phyloP scores from a whole-genome alignment of 2,797 vertebrate genomes.

The Danionella dracula region DNA sequence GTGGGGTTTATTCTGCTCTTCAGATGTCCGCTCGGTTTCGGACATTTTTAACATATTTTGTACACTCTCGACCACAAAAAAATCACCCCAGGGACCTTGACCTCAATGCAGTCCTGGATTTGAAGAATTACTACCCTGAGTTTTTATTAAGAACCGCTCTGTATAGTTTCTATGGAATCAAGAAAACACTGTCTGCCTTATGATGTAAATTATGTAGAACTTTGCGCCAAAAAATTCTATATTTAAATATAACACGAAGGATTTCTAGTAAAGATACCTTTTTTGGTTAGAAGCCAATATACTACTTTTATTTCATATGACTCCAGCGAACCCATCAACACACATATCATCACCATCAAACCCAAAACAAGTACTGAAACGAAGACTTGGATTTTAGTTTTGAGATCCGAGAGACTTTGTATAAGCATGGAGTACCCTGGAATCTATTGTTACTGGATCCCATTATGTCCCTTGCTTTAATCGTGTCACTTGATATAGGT shows the following conservation, averaged over 20 bases:
- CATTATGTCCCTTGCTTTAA: constrained; percentile 48
- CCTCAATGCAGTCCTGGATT: too few species aligned
- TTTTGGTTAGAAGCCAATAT: background rate
- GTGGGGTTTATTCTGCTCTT: too few species aligned
- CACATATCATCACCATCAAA: background rate
- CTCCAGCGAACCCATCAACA: background rate
- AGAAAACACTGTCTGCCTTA: too few species aligned
- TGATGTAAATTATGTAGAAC: too few species aligned
- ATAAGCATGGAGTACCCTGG: constrained; percentile 39
- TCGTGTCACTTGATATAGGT: constrained; percentile 40
- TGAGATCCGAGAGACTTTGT: constrained; percentile 58
- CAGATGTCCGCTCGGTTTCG: too few species aligned
- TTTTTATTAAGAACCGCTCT: too few species aligned
- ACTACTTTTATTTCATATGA: background rate
- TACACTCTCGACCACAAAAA: too few species aligned
- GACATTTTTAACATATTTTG: too few species aligned
- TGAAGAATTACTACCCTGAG: too few species aligned
- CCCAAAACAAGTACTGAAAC: background rate
- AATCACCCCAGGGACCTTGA: too few species aligned
- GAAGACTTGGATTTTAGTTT: constrained; percentile 28
- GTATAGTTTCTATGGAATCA: too few species aligned
- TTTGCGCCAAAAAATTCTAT: too few species aligned
- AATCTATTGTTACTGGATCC: constrained; percentile 61
- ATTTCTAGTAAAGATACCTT: background rate
- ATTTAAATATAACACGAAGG: background rate